Evolutionary conservation across 2,113 vertebrate species (phyloP).

Genomic region (Chunga burmeisteri): DNA sequence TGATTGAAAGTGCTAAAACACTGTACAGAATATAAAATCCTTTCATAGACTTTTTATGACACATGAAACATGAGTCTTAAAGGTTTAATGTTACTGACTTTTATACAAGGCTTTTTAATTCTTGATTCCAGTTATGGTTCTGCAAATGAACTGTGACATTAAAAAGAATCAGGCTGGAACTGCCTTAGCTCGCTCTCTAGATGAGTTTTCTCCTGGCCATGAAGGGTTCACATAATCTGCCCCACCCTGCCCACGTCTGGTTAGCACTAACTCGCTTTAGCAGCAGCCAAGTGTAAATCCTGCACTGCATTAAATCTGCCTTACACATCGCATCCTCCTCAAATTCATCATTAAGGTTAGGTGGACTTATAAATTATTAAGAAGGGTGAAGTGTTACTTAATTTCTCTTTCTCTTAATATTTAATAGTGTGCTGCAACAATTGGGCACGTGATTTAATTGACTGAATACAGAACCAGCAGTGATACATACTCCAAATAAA

Average conservation of each 20-base stretch:
- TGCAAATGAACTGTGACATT: constrained; percentile 89
- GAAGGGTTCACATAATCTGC: constrained; percentile 65
- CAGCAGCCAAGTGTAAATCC: constrained; percentile 54
- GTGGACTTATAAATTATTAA: constrained; percentile 57
- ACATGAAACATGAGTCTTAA: constrained; percentile 88
- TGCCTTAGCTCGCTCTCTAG: constrained; percentile 71
- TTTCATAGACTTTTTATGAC: constrained; percentile 87
- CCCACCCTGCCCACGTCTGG: constrained; percentile 60
- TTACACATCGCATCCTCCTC: constrained; percentile 58
- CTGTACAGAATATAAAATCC: constrained; percentile 87
- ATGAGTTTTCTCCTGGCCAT: constrained; percentile 72
- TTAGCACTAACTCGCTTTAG: constrained; percentile 54
- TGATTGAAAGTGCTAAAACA: constrained; percentile 86
- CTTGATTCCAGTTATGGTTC: constrained; percentile 85
- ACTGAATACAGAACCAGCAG: background rate
- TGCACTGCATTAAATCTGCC: constrained; percentile 53
- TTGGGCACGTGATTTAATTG: constrained; percentile 32
- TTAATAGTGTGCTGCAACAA: constrained; percentile 47
- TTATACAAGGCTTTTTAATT: constrained; percentile 88
- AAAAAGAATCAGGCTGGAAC: constrained; percentile 84
- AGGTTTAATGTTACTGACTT: constrained; percentile 88
- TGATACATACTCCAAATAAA: background rate
- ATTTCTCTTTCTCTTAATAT: constrained; percentile 61
- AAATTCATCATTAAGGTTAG: constrained; percentile 59
- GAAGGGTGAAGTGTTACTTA: constrained; percentile 59